Evolutionary conservation across 2,113 vertebrate genomes (phyloP), one percentile per base, ranked within the genome.

Genomic region (Chloroceryle aenea): DNA sequence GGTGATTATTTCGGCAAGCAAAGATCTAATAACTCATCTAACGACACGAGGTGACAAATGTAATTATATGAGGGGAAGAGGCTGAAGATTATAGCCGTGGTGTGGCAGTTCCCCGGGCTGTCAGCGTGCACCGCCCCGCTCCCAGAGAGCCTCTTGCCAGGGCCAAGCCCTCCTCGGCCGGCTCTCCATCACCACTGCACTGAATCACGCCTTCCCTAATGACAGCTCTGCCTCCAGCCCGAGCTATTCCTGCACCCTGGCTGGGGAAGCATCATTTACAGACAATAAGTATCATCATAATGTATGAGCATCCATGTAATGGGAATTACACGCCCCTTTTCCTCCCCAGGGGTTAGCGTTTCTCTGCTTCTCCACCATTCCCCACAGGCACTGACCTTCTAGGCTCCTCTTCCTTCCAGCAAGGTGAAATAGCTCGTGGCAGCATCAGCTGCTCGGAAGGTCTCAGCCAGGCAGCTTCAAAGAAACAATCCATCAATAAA

Each of bases 311-410:
- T 58, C 91, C 93, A 83, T 80, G 85, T 76, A 96, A 96, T 85
- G 95, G 95, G 93, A 96, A 95, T 91, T 77, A 91, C 85, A 85
- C 79, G 87, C 81, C 87, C 94, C 93, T 82, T 73, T 56, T 89
- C 89, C 94, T 93, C 87, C 93, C 89, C 93, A 73, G 78, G 87
- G 89, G 67, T 79, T 48, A 79, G 85, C 42, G 14, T 72, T 93
- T 89, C 93, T 94, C 91, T 58, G 58, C 64, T 92, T 72, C 71
- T 50, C 85, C 59, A 30, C 89, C 74, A 15, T 62, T 94, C 91
- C 85, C 91, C 91, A 95, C 91, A 85, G 94, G 94, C 93, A 84
- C 68, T 89, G 93, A 95, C 87, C 93, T 90, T 88, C 75, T 50
- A 61, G 91, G 94, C 32, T 80, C 81, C 85, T 83, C 71, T 79